Conservation (phyloP, 2,888 invertebrate genomes). For the Sesia apiformis region DNA sequence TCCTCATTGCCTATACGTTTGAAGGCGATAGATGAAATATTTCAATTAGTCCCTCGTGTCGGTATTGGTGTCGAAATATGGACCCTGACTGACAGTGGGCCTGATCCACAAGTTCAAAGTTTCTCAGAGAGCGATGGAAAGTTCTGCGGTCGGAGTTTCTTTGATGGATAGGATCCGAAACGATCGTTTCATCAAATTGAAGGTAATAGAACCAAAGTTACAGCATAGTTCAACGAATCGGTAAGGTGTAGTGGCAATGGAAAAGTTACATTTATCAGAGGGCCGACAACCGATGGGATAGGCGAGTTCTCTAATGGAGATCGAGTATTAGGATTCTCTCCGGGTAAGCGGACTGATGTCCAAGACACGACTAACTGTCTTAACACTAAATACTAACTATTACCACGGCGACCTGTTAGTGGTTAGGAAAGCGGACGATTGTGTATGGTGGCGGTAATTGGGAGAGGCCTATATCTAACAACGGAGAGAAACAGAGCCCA, state of each 20-base stretch:
- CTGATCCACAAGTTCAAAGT: not conserved
- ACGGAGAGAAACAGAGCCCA: no score
- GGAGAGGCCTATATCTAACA: no score
- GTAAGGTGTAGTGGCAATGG: not conserved
- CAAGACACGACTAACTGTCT: no score
- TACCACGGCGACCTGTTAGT: no score
- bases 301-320: not conserved
- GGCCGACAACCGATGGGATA: not conserved
- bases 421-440: no score
- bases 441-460: no score
- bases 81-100: not conserved
- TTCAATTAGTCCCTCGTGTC: no score
- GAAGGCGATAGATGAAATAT: no score
- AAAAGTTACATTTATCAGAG: not conserved
- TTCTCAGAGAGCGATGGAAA: not conserved
- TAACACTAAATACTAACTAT: no score
- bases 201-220: not conserved
- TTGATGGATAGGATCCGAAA: not conserved
- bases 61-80: not conserved
- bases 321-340: no score
- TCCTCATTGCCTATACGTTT: no score
- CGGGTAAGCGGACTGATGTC: no score
- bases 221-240: not conserved
- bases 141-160: not conserved
- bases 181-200: not conserved